A percentile compares a stretch with the other conserved stretches of the same genome.
Conservation (phyloP, 2,888 invertebrate genomes). For the Diplazon laetatorius region DNA sequence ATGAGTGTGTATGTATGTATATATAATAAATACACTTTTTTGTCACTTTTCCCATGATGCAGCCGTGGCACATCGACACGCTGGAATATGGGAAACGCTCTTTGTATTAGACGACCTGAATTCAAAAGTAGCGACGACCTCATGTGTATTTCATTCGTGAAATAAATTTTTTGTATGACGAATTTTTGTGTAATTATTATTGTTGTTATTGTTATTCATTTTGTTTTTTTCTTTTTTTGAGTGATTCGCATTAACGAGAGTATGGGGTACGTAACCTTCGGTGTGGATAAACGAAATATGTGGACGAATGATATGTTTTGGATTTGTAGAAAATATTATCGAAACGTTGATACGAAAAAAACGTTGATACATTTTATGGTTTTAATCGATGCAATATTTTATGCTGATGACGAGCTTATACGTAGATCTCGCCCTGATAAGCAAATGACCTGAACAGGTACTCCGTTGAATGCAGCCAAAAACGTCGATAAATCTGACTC, state of each 20-base stretch:
- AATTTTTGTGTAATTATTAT: not conserved
- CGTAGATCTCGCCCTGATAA: too few relatives aligned
- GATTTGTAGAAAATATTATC: too few relatives aligned
- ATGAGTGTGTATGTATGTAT: not conserved
- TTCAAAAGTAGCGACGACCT: slow-evolving; percentile 31
- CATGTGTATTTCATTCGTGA: slow-evolving; percentile 11
- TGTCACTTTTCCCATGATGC: not conserved
- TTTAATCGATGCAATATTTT: too few relatives aligned
- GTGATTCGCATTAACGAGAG: not conserved
- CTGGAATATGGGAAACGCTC: slow-evolving; percentile 42
- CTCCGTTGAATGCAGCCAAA: not conserved
- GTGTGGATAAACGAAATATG: too few relatives aligned
- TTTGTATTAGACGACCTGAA: slow-evolving; percentile 43
- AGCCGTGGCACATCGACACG: not conserved
- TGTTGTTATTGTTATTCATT: not conserved
- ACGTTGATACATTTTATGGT: too few relatives aligned
- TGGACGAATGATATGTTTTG: not conserved
- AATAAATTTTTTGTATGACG: slow-evolving; percentile 1
- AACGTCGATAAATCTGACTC: not conserved
- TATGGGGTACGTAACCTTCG: not conserved
- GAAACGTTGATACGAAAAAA: too few relatives aligned
- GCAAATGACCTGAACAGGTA: too few relatives aligned
- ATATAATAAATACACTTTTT: too few relatives aligned
- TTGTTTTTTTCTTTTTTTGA: not conserved
- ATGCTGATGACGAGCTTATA: too few relatives aligned